Base-by-base conservation (phyloP, 2,888 invertebrate genomes). In the Cataglyphis altisquamis region DNA sequence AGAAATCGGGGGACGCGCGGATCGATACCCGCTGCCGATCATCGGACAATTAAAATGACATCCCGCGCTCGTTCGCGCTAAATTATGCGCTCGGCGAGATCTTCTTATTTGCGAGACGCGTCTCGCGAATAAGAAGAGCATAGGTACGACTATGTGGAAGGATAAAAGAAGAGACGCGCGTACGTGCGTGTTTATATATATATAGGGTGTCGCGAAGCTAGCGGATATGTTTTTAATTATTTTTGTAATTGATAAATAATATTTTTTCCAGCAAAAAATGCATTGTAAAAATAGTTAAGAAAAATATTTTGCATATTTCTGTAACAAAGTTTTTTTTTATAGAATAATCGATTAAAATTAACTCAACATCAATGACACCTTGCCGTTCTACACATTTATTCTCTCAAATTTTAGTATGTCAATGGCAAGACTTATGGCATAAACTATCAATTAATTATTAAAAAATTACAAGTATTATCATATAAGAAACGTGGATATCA, bases 111-210 rank as follows among this genome's bases (percentile, higher is more conserved):
- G 25, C 75, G 21, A 74, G n/a, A 36, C 48, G 64, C 15, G 55
- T 72, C 45, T 74, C 45, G 57, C 45, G 75, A 77, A 77, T 77
- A 67, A 77, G 52, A 77, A 77, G 75, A 77, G 39, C 66, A 66
- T 75, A 75, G 75, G 66, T 52, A 67, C 75, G 67, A 77, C 75
- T 77, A 77, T 52, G 67, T 77, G 75, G 67, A 67, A 63, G 74
- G 63, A 36, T 29, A 63, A 63, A 74, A 63, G 45, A 62, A 75
- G 52, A 67, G 39, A 29, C 36, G 52, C 67, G 67, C 39, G 55
- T 75, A 67, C 67, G 67, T 77, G 25, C 29, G 5, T n/a, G 39
- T 36, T 18, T 77, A 25, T 25, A 25, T 25, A 25, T 25, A 67
- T 39, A 77, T n/a, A 2, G 67, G 52, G 75, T 77, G 67, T n/a